Conservation (phyloP, 1,140 invertebrate species). For the Pissodes strobi region DNA sequence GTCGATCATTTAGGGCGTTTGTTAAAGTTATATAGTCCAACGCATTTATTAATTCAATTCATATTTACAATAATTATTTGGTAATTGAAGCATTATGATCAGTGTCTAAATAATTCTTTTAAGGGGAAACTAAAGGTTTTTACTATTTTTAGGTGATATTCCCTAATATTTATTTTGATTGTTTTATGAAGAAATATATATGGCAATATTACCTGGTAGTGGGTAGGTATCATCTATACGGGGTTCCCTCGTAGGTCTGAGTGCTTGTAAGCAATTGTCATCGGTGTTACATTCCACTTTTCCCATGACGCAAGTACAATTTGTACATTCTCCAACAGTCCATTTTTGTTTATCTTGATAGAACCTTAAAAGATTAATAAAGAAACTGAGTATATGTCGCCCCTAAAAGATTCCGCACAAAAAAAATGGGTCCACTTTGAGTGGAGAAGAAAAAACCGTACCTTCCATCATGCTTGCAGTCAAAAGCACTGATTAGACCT, state of each 20-base stretch:
- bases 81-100: too few relatives aligned
- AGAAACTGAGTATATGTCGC: too few relatives aligned
- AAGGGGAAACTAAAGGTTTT: too few relatives aligned
- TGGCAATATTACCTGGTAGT: slow-evolving; percentile 8
- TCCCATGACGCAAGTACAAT: slow-evolving; percentile 64
- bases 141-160: too few relatives aligned
- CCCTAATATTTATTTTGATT: too few relatives aligned
- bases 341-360: slow-evolving; percentile 68
- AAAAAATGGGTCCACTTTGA: not conserved
- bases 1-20: too few relatives aligned
- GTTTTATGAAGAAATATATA: not conserved
- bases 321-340: slow-evolving; percentile 67
- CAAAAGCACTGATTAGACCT: slow-evolving; percentile 22
- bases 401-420: not conserved
- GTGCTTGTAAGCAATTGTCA: slow-evolving; percentile 45
- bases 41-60: too few relatives aligned
- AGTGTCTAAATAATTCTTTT: too few relatives aligned
- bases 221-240: slow-evolving; percentile 20
- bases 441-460: not conserved
- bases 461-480: slow-evolving; percentile 31
- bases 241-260: slow-evolving; percentile 28
- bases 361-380: slow-evolving; percentile 18
- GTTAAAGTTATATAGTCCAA: too few relatives aligned
- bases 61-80: too few relatives aligned
- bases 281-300: slow-evolving; percentile 61